These are phyloP conservation scores for Polyommatus icarus DNA, from an alignment of 2,888 invertebrate genomes.

Conservation along the genomic window DNA sequence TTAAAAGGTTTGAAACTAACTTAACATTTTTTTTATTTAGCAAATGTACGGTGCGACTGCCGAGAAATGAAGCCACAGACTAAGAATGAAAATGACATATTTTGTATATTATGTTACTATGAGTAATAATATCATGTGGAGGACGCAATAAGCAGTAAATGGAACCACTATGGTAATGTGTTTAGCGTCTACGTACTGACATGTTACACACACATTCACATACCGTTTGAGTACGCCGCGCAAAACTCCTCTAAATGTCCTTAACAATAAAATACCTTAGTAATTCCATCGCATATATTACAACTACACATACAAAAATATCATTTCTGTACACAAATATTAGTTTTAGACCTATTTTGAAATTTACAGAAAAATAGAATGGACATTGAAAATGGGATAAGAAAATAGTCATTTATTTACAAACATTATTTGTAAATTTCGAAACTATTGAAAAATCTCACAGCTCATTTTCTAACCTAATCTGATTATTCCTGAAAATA, in stretches of 20 bases:
- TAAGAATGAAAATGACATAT: too few species aligned
- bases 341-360: not conserved
- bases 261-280: conserved; percentile 52
- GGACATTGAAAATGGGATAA: not conserved
- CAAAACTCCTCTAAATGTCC: conserved; percentile 34
- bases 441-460: not conserved
- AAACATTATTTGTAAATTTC: not conserved
- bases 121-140: not conserved
- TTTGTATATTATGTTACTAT: too few species aligned
- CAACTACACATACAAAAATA: conserved; percentile 27
- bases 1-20: not conserved
- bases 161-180: conserved; percentile 61
- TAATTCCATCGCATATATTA: conserved; percentile 65
- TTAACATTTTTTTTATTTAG: not conserved
- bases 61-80: not conserved
- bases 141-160: conserved; percentile 47
- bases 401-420: not conserved
- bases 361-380: not conserved
- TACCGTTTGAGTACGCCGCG: conserved; percentile 37
- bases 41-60: not conserved
- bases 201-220: conserved; percentile 29
- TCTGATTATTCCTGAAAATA: too few species aligned
- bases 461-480: not conserved
- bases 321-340: conserved; percentile 15
- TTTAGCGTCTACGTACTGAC: conserved; percentile 25